These are phyloP conservation scores for Tinamus guttatus DNA, from an alignment of 2,113 vertebrate species.

Conservation along the genomic window DNA sequence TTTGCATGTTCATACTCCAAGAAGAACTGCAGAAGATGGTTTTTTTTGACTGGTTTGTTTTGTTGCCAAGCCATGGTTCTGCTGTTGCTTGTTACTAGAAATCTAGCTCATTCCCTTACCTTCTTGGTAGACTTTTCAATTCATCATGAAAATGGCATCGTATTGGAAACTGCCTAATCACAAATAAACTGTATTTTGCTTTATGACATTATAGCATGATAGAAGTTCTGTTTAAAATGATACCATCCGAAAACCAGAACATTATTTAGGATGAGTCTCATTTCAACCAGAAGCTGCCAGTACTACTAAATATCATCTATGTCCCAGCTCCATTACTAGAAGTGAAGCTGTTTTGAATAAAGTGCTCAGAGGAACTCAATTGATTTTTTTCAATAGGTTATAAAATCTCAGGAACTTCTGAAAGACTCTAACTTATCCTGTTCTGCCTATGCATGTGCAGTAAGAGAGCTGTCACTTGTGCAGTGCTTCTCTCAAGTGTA, in stretches of 20 bases:
- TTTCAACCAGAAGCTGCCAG: background rate
- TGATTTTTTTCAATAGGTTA: background rate
- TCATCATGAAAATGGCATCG: background rate
- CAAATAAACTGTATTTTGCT: background rate
- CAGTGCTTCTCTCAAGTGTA: background rate
- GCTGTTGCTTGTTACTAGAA: background rate
- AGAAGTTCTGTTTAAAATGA: no score
- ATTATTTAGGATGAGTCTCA: no score
- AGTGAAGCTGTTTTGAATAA: background rate
- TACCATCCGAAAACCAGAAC: no score
- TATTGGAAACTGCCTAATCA: background rate
- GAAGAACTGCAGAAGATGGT: background rate
- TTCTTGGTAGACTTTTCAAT: background rate
- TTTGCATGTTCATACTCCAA: background rate
- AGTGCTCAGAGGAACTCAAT: background rate
- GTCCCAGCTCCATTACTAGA: background rate
- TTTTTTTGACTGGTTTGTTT: background rate
- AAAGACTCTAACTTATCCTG: background rate
- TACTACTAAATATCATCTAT: background rate
- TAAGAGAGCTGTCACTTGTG: background rate
- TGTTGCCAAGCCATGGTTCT: background rate
- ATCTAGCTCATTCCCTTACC: background rate
- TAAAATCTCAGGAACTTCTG: background rate
- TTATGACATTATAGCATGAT: no score
- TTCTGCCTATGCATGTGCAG: no score